Base-by-base conservation (phyloP, 2,797 vertebrate genomes). In the Sternotherus odoratus region DNA sequence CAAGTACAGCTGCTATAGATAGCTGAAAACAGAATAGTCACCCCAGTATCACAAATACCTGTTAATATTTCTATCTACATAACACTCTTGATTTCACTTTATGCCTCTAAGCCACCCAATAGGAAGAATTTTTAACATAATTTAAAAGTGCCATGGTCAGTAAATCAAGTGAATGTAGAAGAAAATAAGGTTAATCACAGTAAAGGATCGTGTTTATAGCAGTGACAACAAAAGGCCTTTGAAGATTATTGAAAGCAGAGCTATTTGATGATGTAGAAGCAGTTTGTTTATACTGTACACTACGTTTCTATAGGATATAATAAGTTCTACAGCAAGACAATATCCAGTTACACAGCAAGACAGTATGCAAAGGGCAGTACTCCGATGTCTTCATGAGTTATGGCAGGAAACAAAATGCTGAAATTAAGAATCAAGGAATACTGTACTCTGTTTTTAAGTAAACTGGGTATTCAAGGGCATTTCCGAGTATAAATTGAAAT, bases 11-110 rank as follows among this genome's bases (percentile, higher is more conserved):
- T 89, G 50, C 46, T 83, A 19, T 49, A 86, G 91, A 53, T 21
- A 28, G 87, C 51, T 85, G 79, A 88, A 82, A 75, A 50, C 12
- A 4, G 10, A 63, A 79, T 56, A 26, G 12, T 8, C 84, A 26
- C 24, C 88, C 66, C 83, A 86, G 33, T 86, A 91, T 86, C 66
- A 84, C 75, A 82, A 96, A 91, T 12, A 49, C 13, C 17, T 28
- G 9, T 82, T 79, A 2, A 10, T 60, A 19, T 69, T 69, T 69
- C 66, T 69, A 12, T 39, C 11, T 69, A 39, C 19, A 39, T n/a
- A 69, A 6, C 12, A 39, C 36, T 23, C n/a, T 69, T 23, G n/a
- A 23, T 69, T 69, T 69, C 21, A 39, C 66, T 39, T 23, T 69
- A 21, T 39, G 36, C 36, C 33, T 69, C 36, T 39, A 12, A 39